Conservation (phyloP, 2,888 invertebrate genomes). For the Drosophila neoperkinsi region DNA sequence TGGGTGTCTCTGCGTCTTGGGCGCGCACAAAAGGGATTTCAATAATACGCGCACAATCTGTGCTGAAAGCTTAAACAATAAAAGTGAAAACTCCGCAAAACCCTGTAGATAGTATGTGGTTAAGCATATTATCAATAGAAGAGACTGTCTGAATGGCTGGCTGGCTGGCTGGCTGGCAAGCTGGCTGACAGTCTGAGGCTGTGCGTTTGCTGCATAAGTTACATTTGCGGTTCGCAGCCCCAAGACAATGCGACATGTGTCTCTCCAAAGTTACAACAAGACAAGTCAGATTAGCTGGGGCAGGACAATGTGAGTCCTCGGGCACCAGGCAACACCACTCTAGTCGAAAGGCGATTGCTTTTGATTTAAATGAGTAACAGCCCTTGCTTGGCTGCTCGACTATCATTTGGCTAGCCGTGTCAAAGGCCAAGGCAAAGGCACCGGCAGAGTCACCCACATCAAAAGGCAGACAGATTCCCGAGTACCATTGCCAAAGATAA, state of each 20-base stretch:
- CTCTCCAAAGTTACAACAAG: slow-evolving; percentile 50
- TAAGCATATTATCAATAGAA: slow-evolving; percentile 67
- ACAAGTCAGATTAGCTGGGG: slow-evolving; percentile 69
- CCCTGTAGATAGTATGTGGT: slow-evolving; percentile 49
- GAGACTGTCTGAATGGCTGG: not conserved
- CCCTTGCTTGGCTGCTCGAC: slow-evolving; percentile 8
- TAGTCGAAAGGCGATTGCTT: slow-evolving; percentile 50
- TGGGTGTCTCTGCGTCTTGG: slow-evolving; percentile 16
- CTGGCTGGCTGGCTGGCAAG: not conserved
- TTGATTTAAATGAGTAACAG: slow-evolving; percentile 71
- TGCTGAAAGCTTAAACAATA: slow-evolving; percentile 80
- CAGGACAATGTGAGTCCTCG: slow-evolving; percentile 33
- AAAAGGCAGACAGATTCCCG: slow-evolving; percentile 36
- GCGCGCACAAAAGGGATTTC: slow-evolving; percentile 73
- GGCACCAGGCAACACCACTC: slow-evolving; percentile 9
- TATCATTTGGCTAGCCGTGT: not conserved
- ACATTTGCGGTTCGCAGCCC: slow-evolving; percentile 49
- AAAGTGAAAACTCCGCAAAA: slow-evolving; percentile 75
- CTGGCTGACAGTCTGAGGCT: slow-evolving; percentile 7
- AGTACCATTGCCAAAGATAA: slow-evolving; percentile 36
- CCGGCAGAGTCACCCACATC: slow-evolving; percentile 42
- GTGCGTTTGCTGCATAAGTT: slow-evolving; percentile 22
- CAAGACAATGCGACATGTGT: slow-evolving; percentile 56
- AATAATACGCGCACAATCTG: slow-evolving; percentile 77
- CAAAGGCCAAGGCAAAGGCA: not conserved